phyloP scores from a whole-genome alignment of 2,113 vertebrate genomes.

The Willisornis vidua region DNA sequence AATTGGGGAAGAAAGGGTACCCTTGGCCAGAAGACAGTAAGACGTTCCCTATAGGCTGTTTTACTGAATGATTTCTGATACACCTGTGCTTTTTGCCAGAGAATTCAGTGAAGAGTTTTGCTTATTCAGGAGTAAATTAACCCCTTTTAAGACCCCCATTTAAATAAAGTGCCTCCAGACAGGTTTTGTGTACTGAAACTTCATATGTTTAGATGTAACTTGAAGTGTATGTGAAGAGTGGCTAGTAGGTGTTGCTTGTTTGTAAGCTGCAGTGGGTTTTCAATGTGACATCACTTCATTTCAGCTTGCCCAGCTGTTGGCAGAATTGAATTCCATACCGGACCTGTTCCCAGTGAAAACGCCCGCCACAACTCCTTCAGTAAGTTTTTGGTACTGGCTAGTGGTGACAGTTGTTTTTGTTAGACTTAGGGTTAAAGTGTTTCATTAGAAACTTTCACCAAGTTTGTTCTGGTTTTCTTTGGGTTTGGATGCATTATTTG shows the following conservation, averaged over 20 bases:
- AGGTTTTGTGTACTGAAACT: not conserved
- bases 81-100: not conserved
- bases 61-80: not conserved
- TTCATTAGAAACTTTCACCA: not conserved
- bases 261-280: not conserved
- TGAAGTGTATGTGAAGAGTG: not conserved
- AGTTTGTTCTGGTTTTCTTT: not conserved
- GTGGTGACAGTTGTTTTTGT: not conserved
- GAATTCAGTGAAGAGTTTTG: not conserved
- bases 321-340: constrained; percentile 87
- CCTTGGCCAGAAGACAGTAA: not conserved
- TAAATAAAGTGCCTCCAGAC: not conserved
- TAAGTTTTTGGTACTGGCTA: constrained; percentile 63
- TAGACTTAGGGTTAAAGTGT: not conserved
- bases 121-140: not conserved
- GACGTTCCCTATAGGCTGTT: not conserved
- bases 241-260: not conserved
- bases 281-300: constrained; percentile 2
- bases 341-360: constrained; percentile 81
- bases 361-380: constrained; percentile 63
- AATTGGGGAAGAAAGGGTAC: not conserved
- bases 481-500: not conserved
- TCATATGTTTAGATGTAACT: not conserved
- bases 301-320: constrained; percentile 91
- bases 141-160: not conserved